phyloP scores from a whole-genome alignment of 2,888 invertebrate genomes.

The Cheilosia vulpina region DNA sequence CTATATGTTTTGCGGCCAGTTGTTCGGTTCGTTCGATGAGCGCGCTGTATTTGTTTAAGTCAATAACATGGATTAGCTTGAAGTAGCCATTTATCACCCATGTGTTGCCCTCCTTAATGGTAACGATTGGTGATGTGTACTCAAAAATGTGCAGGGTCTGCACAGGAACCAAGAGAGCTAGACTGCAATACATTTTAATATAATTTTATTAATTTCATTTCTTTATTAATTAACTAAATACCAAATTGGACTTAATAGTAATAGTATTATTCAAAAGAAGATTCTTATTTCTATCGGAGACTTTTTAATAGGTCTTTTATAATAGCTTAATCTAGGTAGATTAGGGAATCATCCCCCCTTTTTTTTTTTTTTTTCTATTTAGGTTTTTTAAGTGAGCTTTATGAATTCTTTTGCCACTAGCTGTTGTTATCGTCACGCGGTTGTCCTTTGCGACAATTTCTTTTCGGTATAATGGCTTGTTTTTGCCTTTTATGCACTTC shows the following conservation, averaged over 20 bases:
- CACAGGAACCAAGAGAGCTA: background rate
- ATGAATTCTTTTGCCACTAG: slow-evolving; percentile 21
- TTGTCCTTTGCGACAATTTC: slow-evolving; percentile 30
- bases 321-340: no score
- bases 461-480: slow-evolving; percentile 45
- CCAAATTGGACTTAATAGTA: background rate
- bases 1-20: background rate
- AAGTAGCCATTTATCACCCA: slow-evolving; percentile 68
- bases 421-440: slow-evolving; percentile 40
- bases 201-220: no score
- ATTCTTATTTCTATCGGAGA: background rate
- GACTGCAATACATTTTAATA: background rate
- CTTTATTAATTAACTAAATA: background rate
- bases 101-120: slow-evolving; percentile 76
- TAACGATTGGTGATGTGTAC: slow-evolving; percentile 10
- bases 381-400: background rate
- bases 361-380: slow-evolving; percentile 3
- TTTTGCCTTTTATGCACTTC: slow-evolving; percentile 42
- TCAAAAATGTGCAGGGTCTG: slow-evolving; percentile 45
- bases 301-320: background rate
- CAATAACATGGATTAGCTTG: background rate
- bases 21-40: slow-evolving; percentile 3
- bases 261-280: no score
- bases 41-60: background rate
- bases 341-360: background rate